A percentile compares a stretch with the other conserved stretches of the same genome.
phyloP scores from a whole-genome alignment of 2,797 vertebrate genomes.

The Myotis daubentonii region DNA sequence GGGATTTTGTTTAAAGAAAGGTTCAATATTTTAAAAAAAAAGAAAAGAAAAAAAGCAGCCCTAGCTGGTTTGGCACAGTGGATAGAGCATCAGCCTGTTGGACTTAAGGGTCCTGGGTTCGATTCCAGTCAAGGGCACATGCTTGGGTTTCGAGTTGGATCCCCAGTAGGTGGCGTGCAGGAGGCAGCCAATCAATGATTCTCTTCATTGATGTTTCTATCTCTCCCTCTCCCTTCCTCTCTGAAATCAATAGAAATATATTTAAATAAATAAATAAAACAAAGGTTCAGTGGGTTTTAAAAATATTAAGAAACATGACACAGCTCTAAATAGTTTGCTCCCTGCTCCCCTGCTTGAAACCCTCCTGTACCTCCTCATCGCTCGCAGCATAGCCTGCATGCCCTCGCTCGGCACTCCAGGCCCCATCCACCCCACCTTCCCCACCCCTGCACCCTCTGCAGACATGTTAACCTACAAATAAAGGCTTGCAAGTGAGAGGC shows the following conservation, averaged over 20 bases:
- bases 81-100: neutral
- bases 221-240: neutral
- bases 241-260: too few species aligned
- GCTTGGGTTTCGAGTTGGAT: too few species aligned
- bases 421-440: neutral
- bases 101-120: neutral
- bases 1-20: slow-evolving; percentile 13
- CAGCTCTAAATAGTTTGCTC: neutral
- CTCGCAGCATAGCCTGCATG: neutral
- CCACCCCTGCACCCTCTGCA: neutral
- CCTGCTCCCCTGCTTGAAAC: neutral
- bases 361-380: neutral
- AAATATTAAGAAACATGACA: neutral
- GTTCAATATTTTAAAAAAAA: neutral
- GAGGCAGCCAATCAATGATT: neutral
- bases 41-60: neutral
- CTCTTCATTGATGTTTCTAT: neutral
- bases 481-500: neutral
- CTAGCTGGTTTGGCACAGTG: neutral
- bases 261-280: neutral
- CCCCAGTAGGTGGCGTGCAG: neutral
- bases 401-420: neutral
- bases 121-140: neutral
- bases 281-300: neutral
- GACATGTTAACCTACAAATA: neutral